Evolutionary conservation across 2,888 invertebrate species (phyloP).

Genomic region (Dioctria rufipes): DNA sequence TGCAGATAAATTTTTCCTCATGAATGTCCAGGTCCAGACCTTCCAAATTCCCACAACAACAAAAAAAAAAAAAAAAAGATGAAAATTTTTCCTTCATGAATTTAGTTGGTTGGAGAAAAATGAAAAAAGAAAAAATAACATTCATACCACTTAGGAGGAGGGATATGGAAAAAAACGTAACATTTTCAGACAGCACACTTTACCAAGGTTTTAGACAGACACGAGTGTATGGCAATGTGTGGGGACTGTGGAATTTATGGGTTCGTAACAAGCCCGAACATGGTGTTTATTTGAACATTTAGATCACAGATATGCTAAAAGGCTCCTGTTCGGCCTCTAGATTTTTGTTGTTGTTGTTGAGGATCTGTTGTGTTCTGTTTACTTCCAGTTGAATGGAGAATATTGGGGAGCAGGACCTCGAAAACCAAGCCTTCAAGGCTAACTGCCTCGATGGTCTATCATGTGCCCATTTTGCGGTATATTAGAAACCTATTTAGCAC

Average conservation of each 20-base stretch:
- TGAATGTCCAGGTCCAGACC: conserved; percentile 51
- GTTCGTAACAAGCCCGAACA: conserved; percentile 57
- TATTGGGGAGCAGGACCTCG: neutral
- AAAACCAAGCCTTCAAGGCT: conserved; percentile 2
- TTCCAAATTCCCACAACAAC: conserved; percentile 9
- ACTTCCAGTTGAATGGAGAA: conserved; percentile 32
- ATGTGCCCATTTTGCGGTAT: conserved; percentile 51
- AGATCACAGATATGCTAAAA: conserved; percentile 58
- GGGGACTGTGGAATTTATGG: conserved; percentile 54
- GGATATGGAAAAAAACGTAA: conserved; percentile 6
- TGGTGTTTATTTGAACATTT: conserved; percentile 58
- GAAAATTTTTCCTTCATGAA: conserved; percentile 37
- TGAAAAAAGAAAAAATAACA: conserved; percentile 41
- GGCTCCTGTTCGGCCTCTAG: conserved; percentile 40
- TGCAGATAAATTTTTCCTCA: conserved; percentile 52
- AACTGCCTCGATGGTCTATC: conserved; percentile 43
- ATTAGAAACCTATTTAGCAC: conserved; percentile 54
- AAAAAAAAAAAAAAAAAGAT: conserved; percentile 11
- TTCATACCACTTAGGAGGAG: conserved; percentile 18
- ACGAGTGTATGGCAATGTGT: neutral
- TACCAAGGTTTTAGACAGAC: neutral
- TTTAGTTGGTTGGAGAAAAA: conserved; percentile 14
- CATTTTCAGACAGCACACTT: conserved; percentile 32
- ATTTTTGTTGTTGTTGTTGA: conserved; percentile 1
- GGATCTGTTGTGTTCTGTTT: conserved; percentile 40